A percentile compares a stretch with the other conserved stretches of the same genome.
phyloP scores from a whole-genome alignment of 2,797 vertebrate species.

The Mallotus villosus region DNA sequence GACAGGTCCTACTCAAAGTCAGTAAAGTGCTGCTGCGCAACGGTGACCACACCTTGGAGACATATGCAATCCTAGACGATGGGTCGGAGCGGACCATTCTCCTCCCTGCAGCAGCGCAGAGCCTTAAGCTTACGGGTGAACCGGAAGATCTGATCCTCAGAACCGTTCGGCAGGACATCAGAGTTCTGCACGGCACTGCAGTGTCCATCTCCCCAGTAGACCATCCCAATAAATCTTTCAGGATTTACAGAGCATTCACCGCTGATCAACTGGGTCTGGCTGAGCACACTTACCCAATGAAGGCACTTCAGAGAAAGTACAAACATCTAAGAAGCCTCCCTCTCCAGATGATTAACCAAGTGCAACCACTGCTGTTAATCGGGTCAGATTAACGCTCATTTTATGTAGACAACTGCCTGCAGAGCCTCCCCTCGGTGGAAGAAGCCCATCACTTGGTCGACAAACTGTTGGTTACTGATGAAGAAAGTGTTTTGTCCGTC shows the following conservation, averaged over 20 bases:
- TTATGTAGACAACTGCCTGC: conserved; percentile 24
- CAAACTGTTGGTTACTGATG: too few relatives aligned
- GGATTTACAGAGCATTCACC: conserved; percentile 13
- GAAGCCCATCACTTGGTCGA: not conserved
- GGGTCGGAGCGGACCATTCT: conserved; percentile 18
- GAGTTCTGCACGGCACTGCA: not conserved
- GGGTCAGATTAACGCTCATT: conserved; percentile 7
- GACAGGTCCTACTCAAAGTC: conserved; percentile 15
- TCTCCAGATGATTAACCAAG: not conserved
- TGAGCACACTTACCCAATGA: conserved; percentile 12
- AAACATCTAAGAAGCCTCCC: not conserved
- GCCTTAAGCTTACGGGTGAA: not conserved
- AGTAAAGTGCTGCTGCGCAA: conserved; percentile 8
- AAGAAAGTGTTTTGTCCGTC: too few relatives aligned
- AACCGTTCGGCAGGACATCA: conserved; percentile 5
- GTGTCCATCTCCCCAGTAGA: conserved; percentile 13
- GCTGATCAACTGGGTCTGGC: not conserved
- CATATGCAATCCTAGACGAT: not conserved
- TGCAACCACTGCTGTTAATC: conserved; percentile 4
- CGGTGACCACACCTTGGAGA: conserved; percentile 4
- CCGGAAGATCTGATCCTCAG: not conserved
- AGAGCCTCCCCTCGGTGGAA: not conserved
- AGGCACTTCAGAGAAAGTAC: conserved; percentile 2
- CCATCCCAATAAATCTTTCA: not conserved
- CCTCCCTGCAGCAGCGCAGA: not conserved